A percentile compares a stretch with the other conserved stretches of the same genome.
Evolutionary conservation across 2,797 vertebrate species (phyloP).

Genomic region (Cossypha heuglini): DNA sequence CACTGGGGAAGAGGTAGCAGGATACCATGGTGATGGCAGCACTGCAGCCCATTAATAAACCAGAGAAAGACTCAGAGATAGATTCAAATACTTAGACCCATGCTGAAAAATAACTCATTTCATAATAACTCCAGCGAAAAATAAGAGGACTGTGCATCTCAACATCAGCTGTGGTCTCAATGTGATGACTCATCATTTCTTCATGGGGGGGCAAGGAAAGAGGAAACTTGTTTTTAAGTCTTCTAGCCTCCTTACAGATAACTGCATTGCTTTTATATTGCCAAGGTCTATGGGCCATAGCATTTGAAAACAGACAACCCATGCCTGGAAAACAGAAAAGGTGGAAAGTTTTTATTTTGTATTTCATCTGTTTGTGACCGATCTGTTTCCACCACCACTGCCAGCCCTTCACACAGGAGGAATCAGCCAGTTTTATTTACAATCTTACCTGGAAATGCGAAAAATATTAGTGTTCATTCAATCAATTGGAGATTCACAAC

Average conservation of each 20-base stretch:
- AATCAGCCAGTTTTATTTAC: not conserved
- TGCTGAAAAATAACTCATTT: not conserved
- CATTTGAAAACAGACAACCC: not conserved
- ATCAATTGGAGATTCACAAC: not conserved
- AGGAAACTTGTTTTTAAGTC: not conserved
- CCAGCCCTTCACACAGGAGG: not conserved
- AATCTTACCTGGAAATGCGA: not conserved
- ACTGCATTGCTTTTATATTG: not conserved
- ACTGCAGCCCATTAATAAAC: constrained; percentile 50
- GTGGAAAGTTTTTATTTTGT: not conserved
- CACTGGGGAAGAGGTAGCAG: constrained; percentile 18
- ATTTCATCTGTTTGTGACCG: not conserved
- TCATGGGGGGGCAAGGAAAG: not conserved
- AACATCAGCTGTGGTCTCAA: not conserved
- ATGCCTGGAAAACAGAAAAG: not conserved
- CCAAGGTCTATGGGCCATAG: not conserved
- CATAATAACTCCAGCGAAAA: not conserved
- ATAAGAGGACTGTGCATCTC: not conserved
- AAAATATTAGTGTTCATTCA: not conserved
- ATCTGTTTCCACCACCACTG: not conserved
- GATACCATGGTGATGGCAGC: constrained; percentile 50
- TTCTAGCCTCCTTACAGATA: not conserved
- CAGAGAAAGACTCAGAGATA: not conserved
- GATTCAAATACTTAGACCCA: not conserved
- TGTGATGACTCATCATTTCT: not conserved